Conservation (phyloP, 2,113 vertebrate genomes). For the Platichthys flesus region DNA sequence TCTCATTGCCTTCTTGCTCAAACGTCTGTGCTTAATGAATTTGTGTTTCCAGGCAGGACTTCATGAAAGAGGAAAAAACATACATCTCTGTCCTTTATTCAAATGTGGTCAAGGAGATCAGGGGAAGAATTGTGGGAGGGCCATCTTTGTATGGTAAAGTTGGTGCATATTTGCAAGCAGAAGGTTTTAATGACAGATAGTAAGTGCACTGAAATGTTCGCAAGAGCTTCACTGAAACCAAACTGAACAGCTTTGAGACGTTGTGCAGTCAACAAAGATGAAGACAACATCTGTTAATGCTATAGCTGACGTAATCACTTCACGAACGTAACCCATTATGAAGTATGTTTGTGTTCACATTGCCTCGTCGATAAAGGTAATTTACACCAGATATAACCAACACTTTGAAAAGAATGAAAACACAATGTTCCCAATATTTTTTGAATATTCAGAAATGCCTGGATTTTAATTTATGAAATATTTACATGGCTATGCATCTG, state of each 20-base stretch:
- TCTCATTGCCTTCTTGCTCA: neutral
- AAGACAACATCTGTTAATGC: too few relatives aligned
- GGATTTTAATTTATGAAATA: too few relatives aligned
- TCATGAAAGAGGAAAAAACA: neutral
- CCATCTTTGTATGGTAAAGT: neutral
- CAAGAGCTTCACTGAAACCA: neutral
- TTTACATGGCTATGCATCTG: too few relatives aligned
- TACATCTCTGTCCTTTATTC: neutral
- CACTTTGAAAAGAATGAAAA: too few relatives aligned
- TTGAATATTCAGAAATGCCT: neutral
- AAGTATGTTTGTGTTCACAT: neutral
- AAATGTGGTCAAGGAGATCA: neutral
- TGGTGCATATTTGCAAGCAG: neutral
- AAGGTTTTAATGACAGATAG: too few relatives aligned
- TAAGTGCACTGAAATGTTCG: neutral
- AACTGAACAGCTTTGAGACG: neutral
- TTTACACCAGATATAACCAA: neutral
- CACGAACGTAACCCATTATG: neutral
- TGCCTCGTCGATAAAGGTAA: neutral
- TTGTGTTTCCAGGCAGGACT: constrained; percentile 1
- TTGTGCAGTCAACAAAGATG: too few relatives aligned
- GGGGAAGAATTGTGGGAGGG: neutral
- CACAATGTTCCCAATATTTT: too few relatives aligned
- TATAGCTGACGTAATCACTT: too few relatives aligned
- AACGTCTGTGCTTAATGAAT: neutral